Conservation (phyloP, 2,888 invertebrate genomes). For the Eutolmus rufibarbis region DNA sequence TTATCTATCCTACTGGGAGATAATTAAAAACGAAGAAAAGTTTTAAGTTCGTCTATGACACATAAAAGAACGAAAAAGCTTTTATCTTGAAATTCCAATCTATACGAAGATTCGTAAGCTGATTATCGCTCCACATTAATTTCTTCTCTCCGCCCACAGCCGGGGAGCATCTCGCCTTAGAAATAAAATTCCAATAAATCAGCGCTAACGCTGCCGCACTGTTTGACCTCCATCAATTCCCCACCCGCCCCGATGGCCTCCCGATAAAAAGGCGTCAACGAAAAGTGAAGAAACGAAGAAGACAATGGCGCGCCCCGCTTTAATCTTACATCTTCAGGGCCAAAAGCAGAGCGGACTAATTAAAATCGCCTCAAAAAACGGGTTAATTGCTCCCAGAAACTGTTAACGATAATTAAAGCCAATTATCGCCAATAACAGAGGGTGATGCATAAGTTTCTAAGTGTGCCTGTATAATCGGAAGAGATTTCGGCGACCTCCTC, state of each 20-base stretch:
- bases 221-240: not conserved
- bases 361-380: conserved; percentile 2
- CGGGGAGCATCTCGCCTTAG: not conserved
- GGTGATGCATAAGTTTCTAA: not conserved
- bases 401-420: not conserved
- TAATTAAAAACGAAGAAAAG: not conserved
- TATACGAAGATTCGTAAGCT: not conserved
- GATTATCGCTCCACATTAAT: not conserved
- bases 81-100: not conserved
- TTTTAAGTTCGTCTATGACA: not conserved
- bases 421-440: conserved; percentile 11
- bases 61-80: not conserved
- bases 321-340: not conserved
- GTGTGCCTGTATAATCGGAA: not conserved
- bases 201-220: not conserved
- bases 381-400: not conserved
- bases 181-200: not conserved
- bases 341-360: not conserved
- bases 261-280: not conserved
- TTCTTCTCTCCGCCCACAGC: not conserved
- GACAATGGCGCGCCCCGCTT: not conserved
- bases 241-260: not conserved
- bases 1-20: not conserved
- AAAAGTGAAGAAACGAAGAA: not conserved
- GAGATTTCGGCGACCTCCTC: not conserved